These are phyloP conservation scores for Periplaneta americana DNA, from an alignment of 1,140 invertebrate genomes.

Conservation along the genomic window DNA sequence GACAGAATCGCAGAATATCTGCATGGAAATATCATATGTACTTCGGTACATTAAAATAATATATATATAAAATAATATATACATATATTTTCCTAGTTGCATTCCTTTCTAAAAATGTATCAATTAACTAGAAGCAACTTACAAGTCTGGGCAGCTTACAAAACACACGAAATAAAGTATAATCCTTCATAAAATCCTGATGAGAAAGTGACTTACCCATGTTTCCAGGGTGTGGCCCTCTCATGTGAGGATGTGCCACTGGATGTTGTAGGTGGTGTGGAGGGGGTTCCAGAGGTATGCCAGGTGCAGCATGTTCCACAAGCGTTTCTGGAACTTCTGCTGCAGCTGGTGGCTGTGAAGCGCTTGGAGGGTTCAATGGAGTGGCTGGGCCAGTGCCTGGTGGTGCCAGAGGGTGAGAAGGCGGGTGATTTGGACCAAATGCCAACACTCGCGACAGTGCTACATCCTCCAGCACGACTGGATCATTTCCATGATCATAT, in stretches of 20 bases:
- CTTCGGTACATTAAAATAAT: too few species aligned
- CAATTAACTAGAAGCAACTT: too few species aligned
- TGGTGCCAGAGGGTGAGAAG: constrained; percentile 37
- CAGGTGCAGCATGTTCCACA: not conserved
- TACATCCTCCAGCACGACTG: constrained; percentile 87
- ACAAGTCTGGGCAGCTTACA: too few species aligned
- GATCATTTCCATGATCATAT: constrained; percentile 92
- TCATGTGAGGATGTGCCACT: constrained; percentile 24
- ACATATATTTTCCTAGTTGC: too few species aligned
- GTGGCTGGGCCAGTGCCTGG: constrained; percentile 31
- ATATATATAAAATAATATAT: too few species aligned
- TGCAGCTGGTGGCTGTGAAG: not conserved
- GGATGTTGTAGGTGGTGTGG: not conserved
- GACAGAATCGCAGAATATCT: too few species aligned
- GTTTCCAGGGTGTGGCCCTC: constrained; percentile 19
- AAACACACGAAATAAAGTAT: too few species aligned
- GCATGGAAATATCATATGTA: too few species aligned
- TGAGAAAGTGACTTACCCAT: constrained; percentile 19
- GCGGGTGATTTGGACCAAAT: constrained; percentile 37
- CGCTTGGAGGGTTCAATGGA: not conserved
- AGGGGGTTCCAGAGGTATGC: constrained; percentile 1
- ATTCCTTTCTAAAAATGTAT: too few species aligned
- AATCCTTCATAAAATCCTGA: too few species aligned
- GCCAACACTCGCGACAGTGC: constrained; percentile 49
- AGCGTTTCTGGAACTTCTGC: not conserved